A percentile compares a stretch with the other conserved stretches of the same genome.
phyloP scores from a whole-genome alignment of 2,113 vertebrate species.

The Myanophis thanlyinensis region DNA sequence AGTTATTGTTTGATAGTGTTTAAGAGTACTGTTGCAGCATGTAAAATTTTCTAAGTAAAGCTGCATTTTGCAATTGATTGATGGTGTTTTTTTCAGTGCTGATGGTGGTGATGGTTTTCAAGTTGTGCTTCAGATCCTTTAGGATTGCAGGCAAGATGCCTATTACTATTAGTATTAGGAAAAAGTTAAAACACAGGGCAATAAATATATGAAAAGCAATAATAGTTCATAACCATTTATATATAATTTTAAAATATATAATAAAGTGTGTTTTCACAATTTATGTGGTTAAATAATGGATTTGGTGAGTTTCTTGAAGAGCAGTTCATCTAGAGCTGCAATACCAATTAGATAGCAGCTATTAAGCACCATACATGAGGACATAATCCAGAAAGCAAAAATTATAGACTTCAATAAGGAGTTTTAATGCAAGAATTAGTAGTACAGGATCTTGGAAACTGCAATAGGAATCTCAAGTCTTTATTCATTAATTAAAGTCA shows the following conservation, averaged over 20 bases:
- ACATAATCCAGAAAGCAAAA: background rate
- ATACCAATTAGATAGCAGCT: background rate
- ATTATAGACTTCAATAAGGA: background rate
- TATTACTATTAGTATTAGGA: background rate
- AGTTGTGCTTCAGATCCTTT: background rate
- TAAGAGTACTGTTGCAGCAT: background rate
- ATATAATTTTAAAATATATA: background rate
- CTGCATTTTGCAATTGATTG: background rate
- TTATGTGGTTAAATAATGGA: background rate
- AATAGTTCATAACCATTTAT: background rate
- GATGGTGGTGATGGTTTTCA: background rate
- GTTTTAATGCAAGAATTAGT: background rate
- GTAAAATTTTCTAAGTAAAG: background rate
- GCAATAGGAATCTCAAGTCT: background rate
- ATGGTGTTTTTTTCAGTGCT: background rate
- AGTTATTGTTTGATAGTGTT: background rate
- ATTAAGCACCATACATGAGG: background rate
- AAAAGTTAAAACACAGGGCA: background rate
- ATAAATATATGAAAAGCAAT: background rate
- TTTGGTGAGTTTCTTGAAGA: background rate
- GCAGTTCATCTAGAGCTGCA: background rate
- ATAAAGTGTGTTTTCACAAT: background rate
- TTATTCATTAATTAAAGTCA: background rate
- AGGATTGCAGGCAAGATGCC: background rate
- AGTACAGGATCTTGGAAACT: background rate